Conservation (phyloP, 2,797 vertebrate species). For the Melanotaenia boesemani region DNA sequence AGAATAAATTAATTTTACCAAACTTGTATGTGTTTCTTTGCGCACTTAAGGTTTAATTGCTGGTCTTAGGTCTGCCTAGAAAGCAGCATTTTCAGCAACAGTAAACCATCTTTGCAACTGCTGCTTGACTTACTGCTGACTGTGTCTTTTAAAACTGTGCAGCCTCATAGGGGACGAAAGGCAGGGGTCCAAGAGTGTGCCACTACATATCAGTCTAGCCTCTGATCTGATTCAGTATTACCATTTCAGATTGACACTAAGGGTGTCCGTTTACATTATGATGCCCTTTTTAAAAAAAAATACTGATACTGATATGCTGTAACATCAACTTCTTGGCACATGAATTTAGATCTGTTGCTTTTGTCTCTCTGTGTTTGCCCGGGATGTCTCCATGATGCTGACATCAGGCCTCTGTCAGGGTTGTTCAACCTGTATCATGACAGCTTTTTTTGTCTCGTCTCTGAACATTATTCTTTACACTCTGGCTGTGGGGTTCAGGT, state of each 20-base stretch:
- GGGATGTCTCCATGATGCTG: neutral
- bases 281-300: neutral
- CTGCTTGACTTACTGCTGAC: slow-evolving; percentile 16
- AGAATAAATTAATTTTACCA: neutral
- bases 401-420: neutral
- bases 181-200: slow-evolving; percentile 18
- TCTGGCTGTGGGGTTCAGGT: too few species aligned
- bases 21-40: neutral
- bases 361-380: neutral
- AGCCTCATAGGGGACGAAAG: slow-evolving; percentile 12
- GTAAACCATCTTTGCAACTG: slow-evolving; percentile 29
- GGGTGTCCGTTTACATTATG: neutral
- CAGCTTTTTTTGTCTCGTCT: neutral
- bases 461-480: neutral
- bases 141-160: slow-evolving; percentile 15
- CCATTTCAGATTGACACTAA: neutral
- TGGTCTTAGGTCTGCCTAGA: neutral
- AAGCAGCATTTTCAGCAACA: slow-evolving; percentile 22
- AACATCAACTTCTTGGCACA: neutral
- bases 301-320: neutral
- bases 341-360: neutral
- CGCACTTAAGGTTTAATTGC: neutral
- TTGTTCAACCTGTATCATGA: neutral
- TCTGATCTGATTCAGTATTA: slow-evolving; percentile 3
- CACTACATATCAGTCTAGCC: neutral